These are phyloP conservation scores for Scomber colias DNA, from an alignment of 2,113 vertebrate species.

Conservation along the genomic window DNA sequence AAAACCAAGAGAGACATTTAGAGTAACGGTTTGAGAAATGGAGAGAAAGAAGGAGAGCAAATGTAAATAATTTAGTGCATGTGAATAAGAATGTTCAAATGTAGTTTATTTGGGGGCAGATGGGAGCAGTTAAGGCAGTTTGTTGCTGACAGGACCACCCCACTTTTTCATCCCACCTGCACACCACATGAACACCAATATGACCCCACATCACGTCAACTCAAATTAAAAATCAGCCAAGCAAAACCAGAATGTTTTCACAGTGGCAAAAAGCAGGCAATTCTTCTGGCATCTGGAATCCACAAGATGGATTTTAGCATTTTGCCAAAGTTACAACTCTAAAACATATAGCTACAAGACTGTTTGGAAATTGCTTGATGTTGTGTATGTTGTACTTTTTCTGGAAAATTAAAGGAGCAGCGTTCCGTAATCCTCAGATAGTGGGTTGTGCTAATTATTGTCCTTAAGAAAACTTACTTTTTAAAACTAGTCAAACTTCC, in stretches of 20 bases:
- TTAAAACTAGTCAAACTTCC: not conserved
- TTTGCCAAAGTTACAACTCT: not conserved
- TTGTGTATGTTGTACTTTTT: not conserved
- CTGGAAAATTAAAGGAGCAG: not conserved
- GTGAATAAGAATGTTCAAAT: constrained; percentile 38
- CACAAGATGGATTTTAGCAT: constrained; percentile 16
- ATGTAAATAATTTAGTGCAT: constrained; percentile 50
- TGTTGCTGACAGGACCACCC: constrained; percentile 31
- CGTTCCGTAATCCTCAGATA: no score
- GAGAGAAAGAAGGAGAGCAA: constrained; percentile 3
- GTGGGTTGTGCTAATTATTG: not conserved
- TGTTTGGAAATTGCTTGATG: not conserved
- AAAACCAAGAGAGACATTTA: constrained; percentile 15
- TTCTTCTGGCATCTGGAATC: not conserved
- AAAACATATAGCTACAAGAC: not conserved
- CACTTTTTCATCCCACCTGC: constrained; percentile 34
- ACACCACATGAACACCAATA: constrained; percentile 44
- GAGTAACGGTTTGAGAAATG: constrained; percentile 13
- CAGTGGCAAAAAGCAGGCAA: not conserved
- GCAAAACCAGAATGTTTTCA: constrained; percentile 31
- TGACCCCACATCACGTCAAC: constrained; percentile 34
- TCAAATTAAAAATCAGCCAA: constrained; percentile 59
- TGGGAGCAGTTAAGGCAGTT: constrained; percentile 56
- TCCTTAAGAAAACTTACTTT: not conserved
- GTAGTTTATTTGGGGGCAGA: constrained; percentile 26